These are phyloP conservation scores for Oryzaephilus surinamensis DNA, from an alignment of 1,140 invertebrate genomes.

Conservation along the genomic window DNA sequence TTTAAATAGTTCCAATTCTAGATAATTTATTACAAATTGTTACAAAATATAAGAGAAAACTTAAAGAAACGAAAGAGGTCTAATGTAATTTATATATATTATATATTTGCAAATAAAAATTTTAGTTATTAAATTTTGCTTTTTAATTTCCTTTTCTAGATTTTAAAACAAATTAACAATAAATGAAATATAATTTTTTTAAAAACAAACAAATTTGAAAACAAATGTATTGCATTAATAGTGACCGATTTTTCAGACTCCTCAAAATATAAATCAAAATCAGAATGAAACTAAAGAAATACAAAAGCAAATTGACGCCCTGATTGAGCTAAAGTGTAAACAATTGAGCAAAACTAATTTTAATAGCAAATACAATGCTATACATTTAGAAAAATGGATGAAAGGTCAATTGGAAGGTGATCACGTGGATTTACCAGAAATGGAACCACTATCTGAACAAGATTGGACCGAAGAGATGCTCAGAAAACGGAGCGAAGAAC, in stretches of 20 bases:
- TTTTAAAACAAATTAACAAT: constrained; percentile 4
- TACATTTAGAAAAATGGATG: constrained; percentile 66
- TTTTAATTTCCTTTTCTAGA: constrained; percentile 29
- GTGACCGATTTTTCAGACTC: constrained; percentile 22
- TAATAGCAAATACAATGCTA: constrained; percentile 47
- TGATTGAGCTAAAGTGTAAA: constrained; percentile 49
- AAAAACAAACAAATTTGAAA: neutral
- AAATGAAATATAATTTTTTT: neutral
- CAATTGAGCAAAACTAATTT: constrained; percentile 44
- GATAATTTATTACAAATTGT: constrained; percentile 28
- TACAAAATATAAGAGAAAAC: too few relatives aligned
- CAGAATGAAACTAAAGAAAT: constrained; percentile 31
- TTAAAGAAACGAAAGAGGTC: too few relatives aligned
- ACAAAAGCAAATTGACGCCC: constrained; percentile 41
- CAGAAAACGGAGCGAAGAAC: constrained; percentile 51
- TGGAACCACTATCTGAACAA: constrained; percentile 43
- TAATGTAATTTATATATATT: constrained; percentile 26
- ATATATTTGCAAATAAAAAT: constrained; percentile 33
- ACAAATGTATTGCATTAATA: constrained; percentile 10
- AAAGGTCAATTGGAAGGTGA: constrained; percentile 42
- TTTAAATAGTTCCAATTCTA: constrained; percentile 10
- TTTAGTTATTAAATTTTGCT: constrained; percentile 27
- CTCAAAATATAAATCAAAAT: constrained; percentile 24
- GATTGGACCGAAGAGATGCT: constrained; percentile 63
- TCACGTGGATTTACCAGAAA: constrained; percentile 39